Percentiles rank a stretch among this genome's conserved stretches.
Conservation (phyloP, 2,113 vertebrate species). For the Nerophis lumbriciformis region DNA sequence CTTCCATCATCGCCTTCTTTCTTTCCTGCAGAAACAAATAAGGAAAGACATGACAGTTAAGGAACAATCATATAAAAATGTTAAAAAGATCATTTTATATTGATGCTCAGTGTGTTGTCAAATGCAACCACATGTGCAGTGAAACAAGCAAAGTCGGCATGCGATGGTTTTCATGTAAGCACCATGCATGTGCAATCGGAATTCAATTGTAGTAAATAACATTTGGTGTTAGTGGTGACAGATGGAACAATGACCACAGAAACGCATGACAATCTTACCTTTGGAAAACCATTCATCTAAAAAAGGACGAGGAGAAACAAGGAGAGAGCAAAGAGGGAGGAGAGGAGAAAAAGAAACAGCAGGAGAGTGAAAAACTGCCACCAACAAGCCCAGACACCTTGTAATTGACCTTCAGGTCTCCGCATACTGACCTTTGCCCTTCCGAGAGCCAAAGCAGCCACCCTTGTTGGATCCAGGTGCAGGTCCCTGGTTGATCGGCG, state of each 20-base stretch:
- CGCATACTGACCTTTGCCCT: constrained; percentile 85
- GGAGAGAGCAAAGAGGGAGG: constrained; percentile 7
- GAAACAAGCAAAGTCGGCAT: constrained; percentile 37
- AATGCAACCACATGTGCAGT: constrained; percentile 36
- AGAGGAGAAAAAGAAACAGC: constrained; percentile 34
- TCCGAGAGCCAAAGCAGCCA: constrained; percentile 90
- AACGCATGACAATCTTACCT: constrained; percentile 81
- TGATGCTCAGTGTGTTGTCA: constrained; percentile 14
- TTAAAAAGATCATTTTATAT: not conserved
- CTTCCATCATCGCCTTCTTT: constrained; percentile 80
- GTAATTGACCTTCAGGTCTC: not conserved
- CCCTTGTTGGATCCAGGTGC: constrained; percentile 73
- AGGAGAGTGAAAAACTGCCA: constrained; percentile 66
- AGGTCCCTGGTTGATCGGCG: constrained; percentile 60
- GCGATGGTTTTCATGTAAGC: constrained; percentile 25
- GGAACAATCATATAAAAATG: not conserved
- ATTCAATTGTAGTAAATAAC: not conserved
- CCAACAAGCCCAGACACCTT: constrained; percentile 42
- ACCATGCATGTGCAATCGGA: constrained; percentile 26
- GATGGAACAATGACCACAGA: constrained; percentile 22
- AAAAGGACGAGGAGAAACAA: constrained; percentile 55
- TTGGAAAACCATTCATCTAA: constrained; percentile 97
- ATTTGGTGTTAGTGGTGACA: constrained; percentile 34
- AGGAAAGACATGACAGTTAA: not conserved
- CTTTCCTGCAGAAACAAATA: constrained; percentile 70